Base-by-base conservation (phyloP, 1,140 invertebrate species). In the Macrobrachium rosenbergii region DNA sequence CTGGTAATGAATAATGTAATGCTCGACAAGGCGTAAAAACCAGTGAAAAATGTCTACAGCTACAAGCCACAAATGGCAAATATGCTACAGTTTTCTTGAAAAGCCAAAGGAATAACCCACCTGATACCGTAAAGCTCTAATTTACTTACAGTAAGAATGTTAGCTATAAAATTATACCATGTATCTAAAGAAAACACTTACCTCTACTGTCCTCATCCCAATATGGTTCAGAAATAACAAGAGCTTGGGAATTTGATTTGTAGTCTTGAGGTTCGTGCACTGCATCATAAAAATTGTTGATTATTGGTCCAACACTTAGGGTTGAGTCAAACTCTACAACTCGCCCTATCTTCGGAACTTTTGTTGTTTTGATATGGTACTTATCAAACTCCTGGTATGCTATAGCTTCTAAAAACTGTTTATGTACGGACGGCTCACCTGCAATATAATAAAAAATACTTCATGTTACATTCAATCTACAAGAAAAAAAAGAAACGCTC, bases 211-310 rank as follows among this genome's bases (percentile, higher is more conserved):
- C 78, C n/a, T 76, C 77, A 63, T 87, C 85, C 84, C 85, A 87
- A 37, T 87, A 80, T 16, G 85, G 85, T 6, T 87, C 85, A 52
- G 85, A 87, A 59, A 87, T 87, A 17, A 87, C 85, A 73, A 87
- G 67, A 60, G 69, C 10, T 8, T 37, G 69, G 12, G 23, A 77
- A 19, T 23, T 19, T n/a, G 28, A 21, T 6, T 63, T 59, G 58
- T 81, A 45, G 12, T 69, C 64, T 52, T 60, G 17, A n/a, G 83
- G 83, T 37, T 84, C 83, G 21, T 75, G 58, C 69, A 87, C 78
- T 23, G 79, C 85, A 64, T 87, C 76, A 58, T 87, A 87, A n/a
- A 87, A 75, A 59, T 87, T 87, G 52, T 76, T 80, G 58, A 82
- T 80, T 59, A 82, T 52, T 8, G 85, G 85, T 37, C 78, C 78